Percentiles rank a stretch among this genome's conserved stretches.
Evolutionary conservation across 2,113 vertebrate genomes (phyloP).

Genomic region (Ceyx margarethae): DNA sequence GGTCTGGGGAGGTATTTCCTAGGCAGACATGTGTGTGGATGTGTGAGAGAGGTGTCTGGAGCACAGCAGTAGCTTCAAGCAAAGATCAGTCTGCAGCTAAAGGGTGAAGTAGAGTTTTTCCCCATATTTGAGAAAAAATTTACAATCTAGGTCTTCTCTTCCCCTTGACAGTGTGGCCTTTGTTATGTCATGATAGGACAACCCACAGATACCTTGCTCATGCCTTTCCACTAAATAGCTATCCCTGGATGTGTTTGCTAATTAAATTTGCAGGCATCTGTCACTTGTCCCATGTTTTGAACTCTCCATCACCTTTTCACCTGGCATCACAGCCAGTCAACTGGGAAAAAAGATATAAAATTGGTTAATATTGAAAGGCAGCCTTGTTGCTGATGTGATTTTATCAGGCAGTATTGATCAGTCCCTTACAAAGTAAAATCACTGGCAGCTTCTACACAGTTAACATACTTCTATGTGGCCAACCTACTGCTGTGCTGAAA

Average conservation of each 20-base stretch:
- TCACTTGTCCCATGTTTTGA: neutral
- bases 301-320: neutral
- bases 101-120: rapidly evolving
- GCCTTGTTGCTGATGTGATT: conserved; percentile 48
- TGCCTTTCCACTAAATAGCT: neutral
- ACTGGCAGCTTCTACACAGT: neutral
- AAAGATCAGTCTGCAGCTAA: neutral
- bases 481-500: neutral
- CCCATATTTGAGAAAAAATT: neutral
- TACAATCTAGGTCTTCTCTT: neutral
- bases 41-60: rapidly evolving
- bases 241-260: neutral
- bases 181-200: neutral
- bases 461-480: neutral
- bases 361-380: conserved; percentile 42
- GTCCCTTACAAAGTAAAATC: conserved; percentile 54
- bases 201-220: neutral
- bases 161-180: neutral
- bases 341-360: conserved; percentile 35
- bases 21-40: neutral
- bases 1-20: neutral
- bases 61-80: neutral
- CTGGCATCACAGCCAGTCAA: neutral
- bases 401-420: conserved; percentile 63
- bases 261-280: neutral